These are phyloP conservation scores for Drosophila lacertosa DNA, from an alignment of 1,140 invertebrate species.

Conservation along the genomic window DNA sequence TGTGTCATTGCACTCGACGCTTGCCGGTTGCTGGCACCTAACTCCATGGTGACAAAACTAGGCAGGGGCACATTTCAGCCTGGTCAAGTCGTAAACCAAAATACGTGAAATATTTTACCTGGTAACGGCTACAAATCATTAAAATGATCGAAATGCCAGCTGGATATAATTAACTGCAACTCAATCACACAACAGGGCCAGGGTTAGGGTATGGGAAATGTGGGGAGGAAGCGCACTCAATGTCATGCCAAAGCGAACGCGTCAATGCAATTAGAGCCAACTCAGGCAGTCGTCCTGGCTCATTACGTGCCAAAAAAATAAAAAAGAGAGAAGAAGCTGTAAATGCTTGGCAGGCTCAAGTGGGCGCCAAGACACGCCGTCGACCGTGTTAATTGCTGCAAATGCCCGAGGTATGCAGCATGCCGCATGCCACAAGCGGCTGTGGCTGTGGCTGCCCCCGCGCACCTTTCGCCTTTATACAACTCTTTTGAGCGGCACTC, in stretches of 20 bases:
- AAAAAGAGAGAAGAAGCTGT: conserved; percentile 24
- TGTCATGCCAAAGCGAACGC: conserved; percentile 60
- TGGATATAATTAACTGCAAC: conserved; percentile 75
- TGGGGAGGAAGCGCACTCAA: not conserved
- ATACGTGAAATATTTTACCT: conserved; percentile 62
- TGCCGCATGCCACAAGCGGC: conserved; percentile 11
- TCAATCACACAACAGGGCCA: conserved; percentile 52
- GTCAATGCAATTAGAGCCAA: conserved; percentile 72
- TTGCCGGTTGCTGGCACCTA: conserved; percentile 25
- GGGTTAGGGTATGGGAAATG: no score
- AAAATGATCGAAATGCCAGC: conserved; percentile 74
- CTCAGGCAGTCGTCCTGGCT: conserved; percentile 47
- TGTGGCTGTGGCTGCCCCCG: not conserved
- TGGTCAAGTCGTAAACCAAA: conserved; percentile 50
- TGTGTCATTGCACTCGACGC: conserved; percentile 76
- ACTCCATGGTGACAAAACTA: conserved; percentile 1
- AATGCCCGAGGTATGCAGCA: conserved; percentile 71
- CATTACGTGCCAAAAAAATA: conserved; percentile 71
- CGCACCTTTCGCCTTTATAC: not conserved
- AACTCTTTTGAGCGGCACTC: conserved; percentile 8
- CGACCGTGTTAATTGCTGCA: conserved; percentile 78
- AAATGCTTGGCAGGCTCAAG: conserved; percentile 49
- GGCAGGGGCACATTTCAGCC: not conserved
- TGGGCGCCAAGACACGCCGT: conserved; percentile 78
- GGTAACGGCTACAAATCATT: conserved; percentile 75